Base-by-base conservation (phyloP, 2,113 vertebrate genomes). In the Eolophus roseicapilla region DNA sequence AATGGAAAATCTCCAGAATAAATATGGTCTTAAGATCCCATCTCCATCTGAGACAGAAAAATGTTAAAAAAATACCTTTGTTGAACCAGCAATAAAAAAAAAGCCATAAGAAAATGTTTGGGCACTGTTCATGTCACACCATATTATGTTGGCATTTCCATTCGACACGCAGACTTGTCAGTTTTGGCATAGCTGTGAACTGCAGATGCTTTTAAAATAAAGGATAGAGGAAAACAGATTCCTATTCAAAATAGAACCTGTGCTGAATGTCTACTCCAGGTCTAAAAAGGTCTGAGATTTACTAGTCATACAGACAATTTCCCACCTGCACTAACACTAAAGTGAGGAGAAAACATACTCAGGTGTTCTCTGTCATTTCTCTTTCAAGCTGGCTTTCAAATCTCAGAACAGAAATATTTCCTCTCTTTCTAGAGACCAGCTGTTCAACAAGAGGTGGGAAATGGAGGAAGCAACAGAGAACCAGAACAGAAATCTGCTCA, bases 181-280 rank as follows among this genome's bases (percentile, higher is more conserved):
- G 80, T 60, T 96, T 94, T 73, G 19, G 79, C 1, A 1, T 69
- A 89, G 57, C 63, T 93, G 83, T 89, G 92, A 95, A 65, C 86
- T 93, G 71, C 92, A 96, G 91, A 92, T 87, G 93, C 79, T 89
- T 86, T 91, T 65, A 84, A 94, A 88, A 68, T 69, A 71, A 57
- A 43, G 17, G 28, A 33, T 17, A 69, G 74, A 84, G 57, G 39
- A 76, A 93, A 87, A 79, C 8, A 52, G 49, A 74, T 73, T 93
- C 27, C 74, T 33, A 73, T 82, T 90, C 31, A 73, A 69, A 70
- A 87, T 0, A 65, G 86, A 84, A 75, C 80, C 44, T 82, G 37
- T 43, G 37, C 44, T 89, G 47, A 88, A 79, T 80, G 19, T 41
- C 50, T 94, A 11, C 44, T 83, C 39, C 57, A 81, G 74, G 47